Evolutionary conservation across 2,888 invertebrate species (phyloP).

Genomic region (Acanthococcus lagerstroemiae): DNA sequence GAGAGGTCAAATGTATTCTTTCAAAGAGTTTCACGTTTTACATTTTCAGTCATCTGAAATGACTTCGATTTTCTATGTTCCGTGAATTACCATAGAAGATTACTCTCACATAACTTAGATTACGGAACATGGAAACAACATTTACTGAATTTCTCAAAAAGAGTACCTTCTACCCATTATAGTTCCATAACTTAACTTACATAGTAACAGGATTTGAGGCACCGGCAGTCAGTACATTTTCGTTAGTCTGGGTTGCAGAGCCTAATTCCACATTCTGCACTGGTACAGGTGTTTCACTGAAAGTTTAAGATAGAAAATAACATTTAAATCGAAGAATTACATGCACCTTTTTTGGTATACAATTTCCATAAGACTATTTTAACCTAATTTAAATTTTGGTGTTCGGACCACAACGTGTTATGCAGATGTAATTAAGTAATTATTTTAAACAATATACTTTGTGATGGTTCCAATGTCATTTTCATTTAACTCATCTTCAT

Average conservation of each 20-base stretch:
- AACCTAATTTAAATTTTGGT: not conserved
- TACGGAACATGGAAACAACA: not conserved
- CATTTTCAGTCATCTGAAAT: not conserved
- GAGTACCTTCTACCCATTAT: too few species aligned
- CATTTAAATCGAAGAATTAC: not conserved
- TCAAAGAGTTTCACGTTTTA: not conserved
- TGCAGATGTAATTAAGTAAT: too few species aligned
- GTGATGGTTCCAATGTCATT: not conserved
- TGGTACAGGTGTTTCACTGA: not conserved
- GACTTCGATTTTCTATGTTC: not conserved
- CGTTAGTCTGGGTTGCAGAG: not conserved
- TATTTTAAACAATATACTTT: not conserved
- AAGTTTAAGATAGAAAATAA: not conserved
- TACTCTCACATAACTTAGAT: not conserved
- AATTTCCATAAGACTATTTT: not conserved
- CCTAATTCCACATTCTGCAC: not conserved
- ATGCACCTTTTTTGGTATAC: not conserved
- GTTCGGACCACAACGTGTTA: too few species aligned
- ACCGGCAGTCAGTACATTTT: not conserved
- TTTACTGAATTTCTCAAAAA: not conserved
- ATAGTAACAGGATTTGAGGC: not conserved
- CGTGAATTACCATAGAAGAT: not conserved
- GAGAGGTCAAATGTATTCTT: not conserved
- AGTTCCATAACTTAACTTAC: too few species aligned
- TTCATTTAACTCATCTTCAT: not conserved